These are phyloP conservation scores for Labeo calbasu DNA, from an alignment of 2,797 vertebrate genomes.

Conservation along the genomic window DNA sequence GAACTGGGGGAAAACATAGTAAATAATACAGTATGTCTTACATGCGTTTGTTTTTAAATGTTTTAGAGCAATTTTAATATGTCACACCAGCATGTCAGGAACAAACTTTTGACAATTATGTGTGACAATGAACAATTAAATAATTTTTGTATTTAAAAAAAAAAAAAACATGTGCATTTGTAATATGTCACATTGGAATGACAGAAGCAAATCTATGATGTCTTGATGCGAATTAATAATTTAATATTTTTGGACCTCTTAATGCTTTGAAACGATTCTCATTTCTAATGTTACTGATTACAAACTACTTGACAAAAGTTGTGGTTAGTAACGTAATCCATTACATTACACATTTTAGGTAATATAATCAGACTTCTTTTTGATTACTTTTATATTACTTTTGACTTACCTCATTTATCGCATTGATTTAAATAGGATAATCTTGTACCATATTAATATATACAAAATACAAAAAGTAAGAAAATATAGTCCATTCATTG, in stretches of 20 bases:
- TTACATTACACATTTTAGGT: no score
- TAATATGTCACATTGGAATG: not conserved
- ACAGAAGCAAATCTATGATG: not conserved
- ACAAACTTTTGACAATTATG: not conserved
- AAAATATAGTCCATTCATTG: no score
- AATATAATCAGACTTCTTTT: no score
- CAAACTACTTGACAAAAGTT: no score
- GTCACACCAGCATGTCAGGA: not conserved
- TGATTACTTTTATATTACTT: no score
- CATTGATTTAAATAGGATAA: no score
- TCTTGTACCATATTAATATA: no score
- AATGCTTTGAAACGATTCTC: not conserved
- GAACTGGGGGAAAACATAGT: not conserved
- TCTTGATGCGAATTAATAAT: not conserved
- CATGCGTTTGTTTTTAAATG: not conserved
- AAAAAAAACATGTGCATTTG: not conserved
- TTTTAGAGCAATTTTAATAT: not conserved
- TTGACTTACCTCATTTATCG: no score
- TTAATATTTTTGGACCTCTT: not conserved
- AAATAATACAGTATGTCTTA: not conserved
- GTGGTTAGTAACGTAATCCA: no score
- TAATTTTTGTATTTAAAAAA: not conserved
- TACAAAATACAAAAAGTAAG: no score
- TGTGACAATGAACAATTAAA: not conserved
- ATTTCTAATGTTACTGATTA: no score